A percentile compares a stretch with the other conserved stretches of the same genome.
These are phyloP conservation scores for Pseudocheirus occidentalis DNA, from an alignment of 2,797 vertebrate species.

Conservation along the genomic window DNA sequence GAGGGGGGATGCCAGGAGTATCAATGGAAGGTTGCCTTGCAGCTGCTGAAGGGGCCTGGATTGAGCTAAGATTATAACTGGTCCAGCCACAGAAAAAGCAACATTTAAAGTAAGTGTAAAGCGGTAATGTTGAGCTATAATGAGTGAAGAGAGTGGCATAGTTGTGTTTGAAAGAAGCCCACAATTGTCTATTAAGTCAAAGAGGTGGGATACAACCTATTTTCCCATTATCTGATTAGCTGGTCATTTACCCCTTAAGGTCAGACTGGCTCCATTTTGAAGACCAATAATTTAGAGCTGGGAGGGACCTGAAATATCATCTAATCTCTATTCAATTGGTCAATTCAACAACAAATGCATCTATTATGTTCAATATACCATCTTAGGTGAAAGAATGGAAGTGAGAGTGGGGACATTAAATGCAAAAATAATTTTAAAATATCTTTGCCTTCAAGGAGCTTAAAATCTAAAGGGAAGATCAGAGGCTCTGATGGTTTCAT, in stretches of 20 bases:
- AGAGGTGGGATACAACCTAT: not conserved
- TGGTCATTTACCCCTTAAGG: not conserved
- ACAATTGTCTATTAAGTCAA: not conserved
- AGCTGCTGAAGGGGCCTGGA: not conserved
- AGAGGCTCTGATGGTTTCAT: not conserved
- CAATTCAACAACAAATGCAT: not conserved
- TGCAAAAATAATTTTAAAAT: not conserved
- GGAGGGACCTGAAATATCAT: not conserved
- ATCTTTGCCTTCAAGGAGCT: not conserved
- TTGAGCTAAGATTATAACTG: not conserved
- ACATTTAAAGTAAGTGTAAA: not conserved
- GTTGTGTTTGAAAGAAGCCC: not conserved
- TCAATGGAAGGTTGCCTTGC: not conserved
- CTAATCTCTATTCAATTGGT: not conserved
- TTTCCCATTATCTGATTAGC: not conserved
- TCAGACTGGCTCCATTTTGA: not conserved
- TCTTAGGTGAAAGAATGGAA: not conserved
- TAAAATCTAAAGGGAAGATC: not conserved
- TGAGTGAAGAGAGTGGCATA: not conserved
- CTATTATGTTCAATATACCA: not conserved
- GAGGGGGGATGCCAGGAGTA: not conserved
- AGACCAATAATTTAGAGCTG: not conserved
- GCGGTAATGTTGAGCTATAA: not conserved
- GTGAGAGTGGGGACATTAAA: not conserved
- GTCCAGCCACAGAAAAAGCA: not conserved